Conservation (phyloP, 2,113 vertebrate species). For the Pan paniscus region DNA sequence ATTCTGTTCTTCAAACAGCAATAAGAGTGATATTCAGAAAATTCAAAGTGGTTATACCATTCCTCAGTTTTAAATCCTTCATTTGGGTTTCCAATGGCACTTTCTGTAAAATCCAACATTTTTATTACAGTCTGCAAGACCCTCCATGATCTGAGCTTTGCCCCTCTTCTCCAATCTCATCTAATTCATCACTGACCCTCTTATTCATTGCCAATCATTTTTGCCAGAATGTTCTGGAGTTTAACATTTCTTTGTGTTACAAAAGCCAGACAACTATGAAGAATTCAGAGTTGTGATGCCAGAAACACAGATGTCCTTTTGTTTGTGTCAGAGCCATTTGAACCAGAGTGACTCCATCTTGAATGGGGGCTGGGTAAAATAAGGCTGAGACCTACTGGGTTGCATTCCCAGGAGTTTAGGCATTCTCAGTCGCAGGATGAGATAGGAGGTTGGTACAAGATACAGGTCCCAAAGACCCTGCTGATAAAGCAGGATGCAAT, state of each 20-base stretch:
- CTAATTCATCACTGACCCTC: neutral
- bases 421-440: too few relatives aligned
- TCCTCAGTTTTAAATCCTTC: neutral
- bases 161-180: neutral
- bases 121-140: neutral
- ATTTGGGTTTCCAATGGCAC: neutral
- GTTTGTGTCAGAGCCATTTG: too few relatives aligned
- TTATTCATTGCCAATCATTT: neutral
- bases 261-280: neutral
- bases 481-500: too few relatives aligned
- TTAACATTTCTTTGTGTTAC: constrained; percentile 1
- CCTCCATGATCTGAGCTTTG: neutral
- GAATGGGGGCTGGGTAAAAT: too few relatives aligned
- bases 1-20: neutral
- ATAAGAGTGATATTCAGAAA: neutral
- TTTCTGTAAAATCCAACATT: neutral
- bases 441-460: too few relatives aligned
- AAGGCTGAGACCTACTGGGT: too few relatives aligned
- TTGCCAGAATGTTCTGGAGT: neutral
- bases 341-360: too few relatives aligned
- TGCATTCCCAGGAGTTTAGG: too few relatives aligned
- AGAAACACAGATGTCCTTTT: constrained; percentile 8
- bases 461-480: too few relatives aligned
- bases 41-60: neutral
- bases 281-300: neutral